Conservation (phyloP, 2,888 invertebrate genomes). For the Amblyjoppa proteus region DNA sequence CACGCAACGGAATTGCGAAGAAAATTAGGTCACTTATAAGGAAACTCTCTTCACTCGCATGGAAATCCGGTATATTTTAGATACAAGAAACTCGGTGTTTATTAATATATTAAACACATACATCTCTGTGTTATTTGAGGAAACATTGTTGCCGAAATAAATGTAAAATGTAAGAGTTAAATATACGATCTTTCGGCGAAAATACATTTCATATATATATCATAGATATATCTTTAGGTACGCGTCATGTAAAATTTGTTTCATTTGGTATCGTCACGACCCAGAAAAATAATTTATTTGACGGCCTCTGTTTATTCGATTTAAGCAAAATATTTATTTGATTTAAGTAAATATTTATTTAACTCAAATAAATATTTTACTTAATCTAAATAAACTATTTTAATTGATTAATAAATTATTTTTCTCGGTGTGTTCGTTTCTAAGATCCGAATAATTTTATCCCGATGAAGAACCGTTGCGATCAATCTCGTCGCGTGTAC, state of each 20-base stretch:
- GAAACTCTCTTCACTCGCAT: background rate
- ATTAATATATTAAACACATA: no score
- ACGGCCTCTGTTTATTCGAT: no score
- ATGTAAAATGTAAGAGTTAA: background rate
- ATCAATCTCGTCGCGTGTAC: background rate
- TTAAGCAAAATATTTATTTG: no score
- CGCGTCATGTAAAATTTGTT: no score
- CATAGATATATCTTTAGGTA: background rate
- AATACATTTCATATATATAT: background rate
- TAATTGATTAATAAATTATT: no score
- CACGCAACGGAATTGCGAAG: background rate
- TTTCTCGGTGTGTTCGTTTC: no score
- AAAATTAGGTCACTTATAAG: background rate
- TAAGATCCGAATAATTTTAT: background rate
- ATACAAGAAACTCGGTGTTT: background rate
- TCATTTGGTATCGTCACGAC: no score
- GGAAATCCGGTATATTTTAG: background rate
- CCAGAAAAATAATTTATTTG: no score
- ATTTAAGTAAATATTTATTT: no score
- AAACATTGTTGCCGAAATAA: background rate
- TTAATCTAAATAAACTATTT: no score
- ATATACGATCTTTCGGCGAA: background rate
- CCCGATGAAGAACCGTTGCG: background rate
- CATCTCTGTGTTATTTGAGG: no score
- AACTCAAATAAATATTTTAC: no score